These are phyloP conservation scores for Amphipoea lucens DNA, from an alignment of 2,888 invertebrate species.

Conservation along the genomic window DNA sequence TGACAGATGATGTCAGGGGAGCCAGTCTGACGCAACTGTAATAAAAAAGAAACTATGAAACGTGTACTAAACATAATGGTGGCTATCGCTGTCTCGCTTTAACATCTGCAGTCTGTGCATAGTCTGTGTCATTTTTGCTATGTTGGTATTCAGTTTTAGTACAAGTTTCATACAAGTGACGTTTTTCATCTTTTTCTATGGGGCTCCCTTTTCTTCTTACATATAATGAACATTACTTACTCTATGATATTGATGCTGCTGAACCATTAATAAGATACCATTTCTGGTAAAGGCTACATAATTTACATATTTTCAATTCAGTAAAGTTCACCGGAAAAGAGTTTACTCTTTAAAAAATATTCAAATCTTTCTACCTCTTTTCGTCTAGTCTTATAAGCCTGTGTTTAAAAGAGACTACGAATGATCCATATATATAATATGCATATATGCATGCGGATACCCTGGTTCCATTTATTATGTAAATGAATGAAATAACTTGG, in stretches of 20 bases:
- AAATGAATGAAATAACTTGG: conserved; percentile 38
- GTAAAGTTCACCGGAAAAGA: background rate
- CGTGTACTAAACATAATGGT: too few relatives aligned
- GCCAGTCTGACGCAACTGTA: too few relatives aligned
- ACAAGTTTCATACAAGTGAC: too few relatives aligned
- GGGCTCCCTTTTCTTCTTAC: too few relatives aligned
- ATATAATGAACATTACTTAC: too few relatives aligned
- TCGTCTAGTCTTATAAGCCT: background rate
- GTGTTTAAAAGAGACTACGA: background rate
- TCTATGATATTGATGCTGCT: background rate
- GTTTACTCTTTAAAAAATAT: background rate
- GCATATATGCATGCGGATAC: background rate
- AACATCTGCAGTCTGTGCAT: too few relatives aligned
- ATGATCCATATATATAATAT: background rate
- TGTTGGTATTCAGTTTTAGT: too few relatives aligned
- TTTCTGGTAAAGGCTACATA: background rate
- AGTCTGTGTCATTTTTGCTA: too few relatives aligned
- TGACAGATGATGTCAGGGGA: background rate
- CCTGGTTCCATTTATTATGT: conserved; percentile 25
- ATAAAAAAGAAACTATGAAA: too few relatives aligned
- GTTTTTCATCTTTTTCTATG: too few relatives aligned
- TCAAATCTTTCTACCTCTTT: background rate
- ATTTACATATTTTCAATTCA: background rate
- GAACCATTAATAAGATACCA: background rate
- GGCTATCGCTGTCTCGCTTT: too few relatives aligned